These are phyloP conservation scores for Girardinus metallicus DNA, from an alignment of 2,797 vertebrate species.

Conservation along the genomic window DNA sequence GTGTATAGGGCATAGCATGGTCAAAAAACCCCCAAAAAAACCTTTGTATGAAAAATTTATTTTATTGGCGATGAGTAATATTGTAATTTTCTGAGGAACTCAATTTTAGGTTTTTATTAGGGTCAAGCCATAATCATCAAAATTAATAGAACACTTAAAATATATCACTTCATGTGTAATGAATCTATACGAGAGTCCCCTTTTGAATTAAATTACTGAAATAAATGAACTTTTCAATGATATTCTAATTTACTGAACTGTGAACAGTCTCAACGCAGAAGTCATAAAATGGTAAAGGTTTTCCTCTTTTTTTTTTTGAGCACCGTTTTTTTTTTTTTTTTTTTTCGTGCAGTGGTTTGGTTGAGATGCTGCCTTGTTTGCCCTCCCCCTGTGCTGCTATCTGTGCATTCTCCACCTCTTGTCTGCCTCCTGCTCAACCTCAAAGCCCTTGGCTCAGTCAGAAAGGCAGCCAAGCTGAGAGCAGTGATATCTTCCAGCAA, in stretches of 20 bases:
- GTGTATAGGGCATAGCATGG: too few relatives aligned
- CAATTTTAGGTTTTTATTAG: not conserved
- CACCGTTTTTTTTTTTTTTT: not conserved
- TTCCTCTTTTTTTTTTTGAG: slow-evolving; percentile 12
- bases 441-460: slow-evolving; percentile 54
- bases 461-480: slow-evolving; percentile 54
- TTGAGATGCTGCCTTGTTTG: slow-evolving; percentile 41
- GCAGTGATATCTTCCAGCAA: slow-evolving; percentile 67
- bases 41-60: not conserved
- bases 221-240: not conserved
- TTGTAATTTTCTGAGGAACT: not conserved
- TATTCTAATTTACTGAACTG: slow-evolving; percentile 1
- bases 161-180: not conserved
- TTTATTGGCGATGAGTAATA: not conserved
- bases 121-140: not conserved
- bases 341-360: slow-evolving; percentile 23
- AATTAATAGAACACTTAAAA: not conserved
- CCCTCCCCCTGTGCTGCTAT: slow-evolving; percentile 41
- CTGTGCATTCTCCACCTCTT: slow-evolving; percentile 55
- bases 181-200: not conserved
- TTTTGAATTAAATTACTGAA: not conserved
- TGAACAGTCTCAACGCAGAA: slow-evolving; percentile 14
- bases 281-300: slow-evolving; percentile 7
- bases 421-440: slow-evolving; percentile 53
- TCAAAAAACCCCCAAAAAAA: not conserved